Conservation (phyloP, 2,113 vertebrate species). For the Nestor notabilis region DNA sequence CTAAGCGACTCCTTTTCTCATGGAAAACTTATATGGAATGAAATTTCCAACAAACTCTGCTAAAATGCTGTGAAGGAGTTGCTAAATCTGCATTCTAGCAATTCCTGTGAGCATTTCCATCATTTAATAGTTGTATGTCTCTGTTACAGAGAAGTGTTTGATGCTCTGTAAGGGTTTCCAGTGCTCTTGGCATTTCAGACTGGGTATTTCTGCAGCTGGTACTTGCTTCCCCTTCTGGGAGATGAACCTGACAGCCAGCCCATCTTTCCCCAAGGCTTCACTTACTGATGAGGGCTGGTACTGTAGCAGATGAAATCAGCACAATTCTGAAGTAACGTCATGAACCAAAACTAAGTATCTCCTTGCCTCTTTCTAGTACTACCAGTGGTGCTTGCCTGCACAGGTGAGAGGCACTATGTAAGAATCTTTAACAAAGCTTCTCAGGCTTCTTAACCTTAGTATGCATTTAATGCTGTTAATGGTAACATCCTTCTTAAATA, state of each 20-base stretch:
- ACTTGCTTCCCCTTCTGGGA: not conserved
- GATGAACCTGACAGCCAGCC: not conserved
- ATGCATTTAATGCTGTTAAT: not conserved
- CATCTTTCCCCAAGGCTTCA: not conserved
- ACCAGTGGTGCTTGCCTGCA: not conserved
- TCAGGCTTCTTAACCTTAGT: not conserved
- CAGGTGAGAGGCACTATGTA: not conserved
- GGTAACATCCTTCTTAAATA: not conserved
- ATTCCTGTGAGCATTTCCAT: not conserved
- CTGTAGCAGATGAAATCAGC: not conserved
- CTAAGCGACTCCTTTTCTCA: not conserved
- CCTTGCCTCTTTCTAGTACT: not conserved
- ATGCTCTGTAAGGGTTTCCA: not conserved
- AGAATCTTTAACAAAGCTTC: constrained; percentile 1
- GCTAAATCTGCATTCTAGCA: not conserved
- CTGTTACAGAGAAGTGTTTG: not conserved
- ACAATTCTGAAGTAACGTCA: not conserved
- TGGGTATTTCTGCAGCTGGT: not conserved
- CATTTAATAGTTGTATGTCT: not conserved
- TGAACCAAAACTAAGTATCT: not conserved
- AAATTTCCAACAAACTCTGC: not conserved
- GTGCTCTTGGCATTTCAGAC: not conserved
- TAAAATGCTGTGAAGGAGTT: not conserved
- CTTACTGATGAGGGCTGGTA: not conserved
- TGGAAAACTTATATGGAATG: not conserved